phyloP scores from a whole-genome alignment of 2,113 vertebrate genomes.

The Cyphomyrus discorhynchus region DNA sequence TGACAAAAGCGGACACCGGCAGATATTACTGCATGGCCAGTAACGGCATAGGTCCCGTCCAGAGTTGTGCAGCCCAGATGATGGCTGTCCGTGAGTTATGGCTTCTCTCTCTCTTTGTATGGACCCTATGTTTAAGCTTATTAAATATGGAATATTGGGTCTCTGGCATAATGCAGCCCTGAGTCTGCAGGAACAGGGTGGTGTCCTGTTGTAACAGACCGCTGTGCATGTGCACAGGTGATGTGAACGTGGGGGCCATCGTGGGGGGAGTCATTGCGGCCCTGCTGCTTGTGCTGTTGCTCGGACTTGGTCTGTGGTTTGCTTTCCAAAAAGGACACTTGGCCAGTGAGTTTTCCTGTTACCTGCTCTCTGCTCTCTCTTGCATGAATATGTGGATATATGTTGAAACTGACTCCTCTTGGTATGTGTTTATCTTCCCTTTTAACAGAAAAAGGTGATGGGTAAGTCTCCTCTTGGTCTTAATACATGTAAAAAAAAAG shows the following conservation, averaged over 20 bases:
- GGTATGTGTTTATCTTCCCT: conserved; percentile 15
- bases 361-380: background rate
- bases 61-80: conserved; percentile 32
- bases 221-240: conserved; percentile 39
- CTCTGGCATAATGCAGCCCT: background rate
- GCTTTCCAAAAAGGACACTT: conserved; percentile 75
- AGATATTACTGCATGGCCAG: conserved; percentile 52
- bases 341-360: conserved; percentile 61
- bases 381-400: background rate
- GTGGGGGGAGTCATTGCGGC: conserved; percentile 57
- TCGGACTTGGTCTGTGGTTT: conserved; percentile 61
- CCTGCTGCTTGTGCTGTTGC: conserved; percentile 50
- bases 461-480: conserved; percentile 43
- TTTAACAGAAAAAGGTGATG: conserved; percentile 46
- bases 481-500: background rate
- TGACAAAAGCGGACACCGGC: conserved; percentile 35
- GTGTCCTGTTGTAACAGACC: background rate
- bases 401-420: background rate
- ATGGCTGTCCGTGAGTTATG: conserved; percentile 61
- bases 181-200: background rate
- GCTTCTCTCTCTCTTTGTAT: background rate
- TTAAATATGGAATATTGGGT: background rate
- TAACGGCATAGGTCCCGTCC: conserved; percentile 46
- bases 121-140: background rate
- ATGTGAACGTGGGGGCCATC: conserved; percentile 59